Percentiles rank a stretch among this genome's conserved stretches.
Evolutionary conservation across 2,797 vertebrate genomes (phyloP).

Genomic region (Hirundo rustica): DNA sequence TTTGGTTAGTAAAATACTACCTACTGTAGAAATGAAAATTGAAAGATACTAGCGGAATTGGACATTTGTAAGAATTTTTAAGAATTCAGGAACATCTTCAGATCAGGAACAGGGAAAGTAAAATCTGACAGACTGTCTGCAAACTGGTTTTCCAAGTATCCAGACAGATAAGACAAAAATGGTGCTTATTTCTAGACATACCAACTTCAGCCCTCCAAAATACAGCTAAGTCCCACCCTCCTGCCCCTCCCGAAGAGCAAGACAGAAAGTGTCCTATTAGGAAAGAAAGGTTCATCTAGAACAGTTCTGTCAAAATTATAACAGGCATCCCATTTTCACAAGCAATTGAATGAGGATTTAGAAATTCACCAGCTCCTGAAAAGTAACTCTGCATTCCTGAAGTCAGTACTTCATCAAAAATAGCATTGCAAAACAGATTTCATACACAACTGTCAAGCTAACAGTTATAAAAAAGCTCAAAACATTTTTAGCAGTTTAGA

Average conservation of each 20-base stretch:
- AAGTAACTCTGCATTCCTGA: not conserved
- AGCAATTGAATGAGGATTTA: not conserved
- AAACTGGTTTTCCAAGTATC: not conserved
- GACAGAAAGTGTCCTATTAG: not conserved
- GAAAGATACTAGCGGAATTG: not conserved
- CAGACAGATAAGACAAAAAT: not conserved
- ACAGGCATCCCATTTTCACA: not conserved
- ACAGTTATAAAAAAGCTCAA: not conserved
- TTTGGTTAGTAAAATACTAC: not conserved
- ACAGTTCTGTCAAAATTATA: not conserved
- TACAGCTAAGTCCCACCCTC: not conserved
- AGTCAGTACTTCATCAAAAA: not conserved
- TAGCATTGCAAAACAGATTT: not conserved
- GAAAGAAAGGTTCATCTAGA: not conserved
- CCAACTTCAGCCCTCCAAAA: not conserved
- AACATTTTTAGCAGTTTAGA: constrained; percentile 8
- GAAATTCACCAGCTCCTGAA: not conserved
- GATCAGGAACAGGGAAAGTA: not conserved
- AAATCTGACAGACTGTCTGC: not conserved
- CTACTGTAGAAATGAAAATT: not conserved
- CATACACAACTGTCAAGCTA: not conserved
- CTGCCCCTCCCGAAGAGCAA: not conserved
- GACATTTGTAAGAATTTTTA: not conserved
- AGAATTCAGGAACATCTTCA: not conserved
- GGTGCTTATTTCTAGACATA: not conserved